phyloP scores from a whole-genome alignment of 2,888 invertebrate genomes.

The Oscheius sp. region DNA sequence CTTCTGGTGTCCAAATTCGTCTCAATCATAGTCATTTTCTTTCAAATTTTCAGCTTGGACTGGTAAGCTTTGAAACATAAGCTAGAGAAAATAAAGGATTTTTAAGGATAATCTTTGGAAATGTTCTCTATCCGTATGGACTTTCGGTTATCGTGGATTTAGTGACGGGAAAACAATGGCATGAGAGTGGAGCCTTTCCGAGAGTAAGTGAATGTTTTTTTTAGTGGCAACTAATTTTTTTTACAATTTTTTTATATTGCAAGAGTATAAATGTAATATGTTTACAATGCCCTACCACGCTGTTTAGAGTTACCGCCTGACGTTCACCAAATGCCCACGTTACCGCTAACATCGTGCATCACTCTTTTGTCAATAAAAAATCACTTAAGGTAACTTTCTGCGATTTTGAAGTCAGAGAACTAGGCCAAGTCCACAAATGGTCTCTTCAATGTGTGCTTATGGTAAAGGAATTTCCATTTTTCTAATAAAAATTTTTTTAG shows the following conservation, averaged over 20 bases:
- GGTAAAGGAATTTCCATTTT: constrained; percentile 36
- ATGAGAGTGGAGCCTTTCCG: constrained; percentile 69
- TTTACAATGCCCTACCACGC: too few relatives aligned
- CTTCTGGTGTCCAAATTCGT: constrained; percentile 40
- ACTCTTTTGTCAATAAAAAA: not conserved
- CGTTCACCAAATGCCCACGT: too few relatives aligned
- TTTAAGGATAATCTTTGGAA: constrained; percentile 24
- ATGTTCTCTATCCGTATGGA: constrained; percentile 60
- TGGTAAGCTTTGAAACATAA: constrained; percentile 22
- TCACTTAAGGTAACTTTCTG: constrained; percentile 66
- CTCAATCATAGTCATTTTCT: constrained; percentile 32
- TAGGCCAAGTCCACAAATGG: constrained; percentile 56
- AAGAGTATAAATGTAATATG: too few relatives aligned
- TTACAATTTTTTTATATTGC: too few relatives aligned
- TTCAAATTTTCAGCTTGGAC: constrained; percentile 40
- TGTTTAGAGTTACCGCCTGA: too few relatives aligned
- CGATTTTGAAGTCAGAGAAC: constrained; percentile 61
- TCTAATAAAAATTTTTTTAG: constrained; percentile 22
- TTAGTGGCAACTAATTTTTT: too few relatives aligned
- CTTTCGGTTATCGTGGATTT: constrained; percentile 61
- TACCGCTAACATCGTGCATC: not conserved
- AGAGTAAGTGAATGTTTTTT: constrained; percentile 46
- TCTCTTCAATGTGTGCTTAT: constrained; percentile 67
- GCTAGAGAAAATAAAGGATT: not conserved
- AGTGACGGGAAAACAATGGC: constrained; percentile 64